These are phyloP conservation scores for Chalcis sispes DNA, from an alignment of 2,888 invertebrate genomes.

Conservation along the genomic window DNA sequence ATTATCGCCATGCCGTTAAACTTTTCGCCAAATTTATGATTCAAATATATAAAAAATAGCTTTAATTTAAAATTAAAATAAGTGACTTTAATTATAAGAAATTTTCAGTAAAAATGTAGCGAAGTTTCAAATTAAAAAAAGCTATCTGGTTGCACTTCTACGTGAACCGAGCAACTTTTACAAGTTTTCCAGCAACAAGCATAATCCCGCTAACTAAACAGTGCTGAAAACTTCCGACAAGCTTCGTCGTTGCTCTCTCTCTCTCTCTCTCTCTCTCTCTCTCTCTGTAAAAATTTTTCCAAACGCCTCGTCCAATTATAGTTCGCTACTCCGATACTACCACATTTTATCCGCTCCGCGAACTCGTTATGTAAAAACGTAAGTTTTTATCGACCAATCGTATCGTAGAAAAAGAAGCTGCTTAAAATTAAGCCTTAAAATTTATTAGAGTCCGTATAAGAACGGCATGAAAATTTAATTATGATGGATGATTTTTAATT, in stretches of 20 bases:
- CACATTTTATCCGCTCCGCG: background rate
- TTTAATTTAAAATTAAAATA: conserved; percentile 46
- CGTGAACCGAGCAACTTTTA: conserved; percentile 20
- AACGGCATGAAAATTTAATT: background rate
- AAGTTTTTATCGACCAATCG: too few relatives aligned
- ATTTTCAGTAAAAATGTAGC: conserved; percentile 12
- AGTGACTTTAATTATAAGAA: conserved; percentile 39
- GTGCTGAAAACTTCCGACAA: conserved; percentile 2
- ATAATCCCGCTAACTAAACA: conserved; percentile 17
- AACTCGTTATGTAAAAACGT: conserved; percentile 14
- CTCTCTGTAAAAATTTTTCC: conserved; percentile 20
- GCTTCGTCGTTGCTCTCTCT: background rate
- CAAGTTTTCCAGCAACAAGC: conserved; percentile 33
- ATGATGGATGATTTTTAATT: too few relatives aligned
- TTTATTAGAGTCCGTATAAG: background rate
- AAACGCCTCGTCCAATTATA: conserved; percentile 36
- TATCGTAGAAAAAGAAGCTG: too few relatives aligned
- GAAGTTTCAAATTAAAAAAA: conserved; percentile 25
- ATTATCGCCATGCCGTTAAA: background rate
- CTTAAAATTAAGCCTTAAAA: background rate
- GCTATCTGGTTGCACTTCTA: background rate
- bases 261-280: too few relatives aligned
- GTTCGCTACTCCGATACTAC: conserved; percentile 9
- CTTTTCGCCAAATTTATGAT: conserved; percentile 32
- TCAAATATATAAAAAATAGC: conserved; percentile 27